phyloP scores from a whole-genome alignment of 23 tunicate genomes.

The Styela clava region DNA sequence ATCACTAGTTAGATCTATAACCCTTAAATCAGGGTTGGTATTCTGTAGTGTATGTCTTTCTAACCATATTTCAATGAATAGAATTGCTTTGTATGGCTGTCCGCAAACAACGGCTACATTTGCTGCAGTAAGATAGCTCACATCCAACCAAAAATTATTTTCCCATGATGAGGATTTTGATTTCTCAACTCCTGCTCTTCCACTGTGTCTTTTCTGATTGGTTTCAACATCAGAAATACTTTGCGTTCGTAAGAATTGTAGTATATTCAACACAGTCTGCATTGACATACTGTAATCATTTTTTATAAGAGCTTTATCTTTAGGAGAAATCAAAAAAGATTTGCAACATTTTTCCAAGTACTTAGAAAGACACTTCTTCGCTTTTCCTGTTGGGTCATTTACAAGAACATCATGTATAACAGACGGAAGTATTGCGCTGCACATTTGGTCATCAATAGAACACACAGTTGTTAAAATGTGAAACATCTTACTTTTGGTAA shows the following conservation, averaged over 20 bases:
- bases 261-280: not conserved
- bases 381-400: not conserved
- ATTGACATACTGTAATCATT: not conserved
- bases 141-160: slow-evolving; percentile 29
- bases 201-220: not conserved
- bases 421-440: slow-evolving; percentile 4
- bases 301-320: not conserved
- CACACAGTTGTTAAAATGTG: not conserved
- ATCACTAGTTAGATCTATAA: not conserved
- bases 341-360: not conserved
- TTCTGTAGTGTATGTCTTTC: not conserved
- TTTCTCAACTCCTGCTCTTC: not conserved
- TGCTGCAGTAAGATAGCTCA: slow-evolving; percentile 14
- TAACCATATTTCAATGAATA: slow-evolving; percentile 36
- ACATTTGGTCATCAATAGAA: not conserved
- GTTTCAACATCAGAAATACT: not conserved
- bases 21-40: not conserved
- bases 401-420: slow-evolving; percentile 12
- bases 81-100: slow-evolving; percentile 27
- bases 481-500: not conserved
- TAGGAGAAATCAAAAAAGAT: not conserved
- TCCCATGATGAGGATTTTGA: slow-evolving; percentile 23
- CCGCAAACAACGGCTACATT: slow-evolving; percentile 13
- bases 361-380: not conserved
- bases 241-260: slow-evolving; percentile 13